phyloP scores from a whole-genome alignment of 1,140 invertebrate genomes.

The Antheraea pernyi region DNA sequence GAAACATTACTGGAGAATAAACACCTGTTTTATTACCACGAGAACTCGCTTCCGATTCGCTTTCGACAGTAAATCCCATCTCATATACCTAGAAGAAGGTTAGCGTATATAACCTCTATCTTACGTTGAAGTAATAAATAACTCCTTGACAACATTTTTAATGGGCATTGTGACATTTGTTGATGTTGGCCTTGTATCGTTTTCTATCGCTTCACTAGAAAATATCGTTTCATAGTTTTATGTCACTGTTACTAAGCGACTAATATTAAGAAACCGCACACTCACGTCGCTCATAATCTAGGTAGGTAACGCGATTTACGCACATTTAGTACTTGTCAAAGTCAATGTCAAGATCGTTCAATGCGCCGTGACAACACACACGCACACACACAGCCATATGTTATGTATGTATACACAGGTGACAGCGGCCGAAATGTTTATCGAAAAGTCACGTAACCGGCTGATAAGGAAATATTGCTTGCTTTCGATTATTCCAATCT shows the following conservation, averaged over 20 bases:
- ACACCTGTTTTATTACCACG: conserved; percentile 10
- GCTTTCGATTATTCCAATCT: conserved; percentile 3
- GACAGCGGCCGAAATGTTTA: conserved; percentile 8
- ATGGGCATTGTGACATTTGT: neutral
- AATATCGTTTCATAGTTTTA: neutral
- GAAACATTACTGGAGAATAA: conserved; percentile 2
- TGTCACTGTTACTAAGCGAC: neutral
- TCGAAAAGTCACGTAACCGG: conserved; percentile 12
- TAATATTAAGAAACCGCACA: neutral
- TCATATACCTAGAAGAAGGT: no score
- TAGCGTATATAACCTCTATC: no score
- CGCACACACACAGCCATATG: neutral
- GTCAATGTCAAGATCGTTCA: conserved; percentile 15
- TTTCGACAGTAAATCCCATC: no score
- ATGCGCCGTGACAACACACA: neutral
- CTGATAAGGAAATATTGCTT: conserved; percentile 7
- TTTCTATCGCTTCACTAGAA: neutral
- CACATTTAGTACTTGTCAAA: conserved; percentile 3
- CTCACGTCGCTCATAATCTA: neutral
- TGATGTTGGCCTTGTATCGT: neutral
- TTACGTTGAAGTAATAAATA: neutral
- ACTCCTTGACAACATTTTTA: neutral
- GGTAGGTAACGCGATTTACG: neutral
- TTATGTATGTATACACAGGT: conserved; percentile 6
- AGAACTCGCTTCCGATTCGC: neutral